Percentiles rank a stretch among this genome's conserved stretches.
These are phyloP conservation scores for Trissolcus basalis DNA, from an alignment of 1,140 invertebrate species.

Conservation along the genomic window DNA sequence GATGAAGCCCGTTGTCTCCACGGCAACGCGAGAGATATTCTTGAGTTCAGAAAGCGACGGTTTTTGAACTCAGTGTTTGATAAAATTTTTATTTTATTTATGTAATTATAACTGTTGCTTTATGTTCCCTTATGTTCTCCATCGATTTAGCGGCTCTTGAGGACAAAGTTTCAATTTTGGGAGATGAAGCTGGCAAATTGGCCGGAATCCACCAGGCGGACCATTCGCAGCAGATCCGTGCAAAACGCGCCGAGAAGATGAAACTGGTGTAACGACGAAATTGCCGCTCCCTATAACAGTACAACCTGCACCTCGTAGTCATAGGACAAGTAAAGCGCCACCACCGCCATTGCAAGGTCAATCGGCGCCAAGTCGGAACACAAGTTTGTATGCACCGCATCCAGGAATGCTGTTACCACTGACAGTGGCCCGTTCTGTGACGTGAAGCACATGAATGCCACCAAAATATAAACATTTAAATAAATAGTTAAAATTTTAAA, in stretches of 20 bases:
- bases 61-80: too few relatives aligned
- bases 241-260: slow-evolving; percentile 95
- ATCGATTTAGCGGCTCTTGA: slow-evolving; percentile 98
- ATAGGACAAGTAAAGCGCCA: slow-evolving; percentile 72
- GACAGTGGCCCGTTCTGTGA: slow-evolving; percentile 74
- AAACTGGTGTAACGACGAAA: slow-evolving; percentile 70
- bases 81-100: too few relatives aligned
- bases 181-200: slow-evolving; percentile 93
- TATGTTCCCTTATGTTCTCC: too few relatives aligned
- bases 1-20: slow-evolving; percentile 88
- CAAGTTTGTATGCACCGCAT: slow-evolving; percentile 77
- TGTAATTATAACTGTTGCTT: too few relatives aligned
- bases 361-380: slow-evolving; percentile 71
- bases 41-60: slow-evolving; percentile 86
- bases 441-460: slow-evolving; percentile 76
- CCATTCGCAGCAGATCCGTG: slow-evolving; percentile 92
- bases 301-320: slow-evolving; percentile 69
- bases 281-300: slow-evolving; percentile 71
- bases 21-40: slow-evolving; percentile 81
- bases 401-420: slow-evolving; percentile 77
- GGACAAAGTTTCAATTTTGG: slow-evolving; percentile 94
- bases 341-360: slow-evolving; percentile 71
- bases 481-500: too few relatives aligned
- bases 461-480: too few relatives aligned
- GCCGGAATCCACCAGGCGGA: slow-evolving; percentile 91